Evolutionary conservation across 1,140 invertebrate genomes (phyloP).

Genomic region (Aphaenogaster rudis): DNA sequence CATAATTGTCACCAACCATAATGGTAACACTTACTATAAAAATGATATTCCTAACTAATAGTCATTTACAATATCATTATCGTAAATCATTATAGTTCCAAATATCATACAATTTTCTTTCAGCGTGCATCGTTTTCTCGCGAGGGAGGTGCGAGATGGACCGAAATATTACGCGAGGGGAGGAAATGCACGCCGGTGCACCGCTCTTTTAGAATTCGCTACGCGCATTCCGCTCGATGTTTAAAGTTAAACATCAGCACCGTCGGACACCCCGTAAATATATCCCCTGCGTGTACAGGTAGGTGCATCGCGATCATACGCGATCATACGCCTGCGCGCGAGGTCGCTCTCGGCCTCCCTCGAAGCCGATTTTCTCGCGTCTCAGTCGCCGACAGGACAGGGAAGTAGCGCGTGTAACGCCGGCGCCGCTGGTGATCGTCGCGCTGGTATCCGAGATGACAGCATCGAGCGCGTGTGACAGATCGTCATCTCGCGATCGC

Average conservation of each 20-base stretch:
- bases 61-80: too few relatives aligned
- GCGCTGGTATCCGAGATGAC: conserved; percentile 21
- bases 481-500: background rate
- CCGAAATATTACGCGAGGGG: background rate
- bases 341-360: conserved; percentile 28
- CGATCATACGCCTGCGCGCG: conserved; percentile 66
- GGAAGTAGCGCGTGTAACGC: conserved; percentile 62
- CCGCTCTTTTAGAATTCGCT: background rate
- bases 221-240: too few relatives aligned
- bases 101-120: too few relatives aligned
- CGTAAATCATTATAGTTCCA: too few relatives aligned
- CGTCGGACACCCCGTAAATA: background rate
- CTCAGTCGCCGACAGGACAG: conserved; percentile 72
- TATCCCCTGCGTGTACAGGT: background rate
- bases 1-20: too few relatives aligned
- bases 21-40: too few relatives aligned
- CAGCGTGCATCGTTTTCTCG: background rate
- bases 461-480: background rate
- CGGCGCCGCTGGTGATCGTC: conserved; percentile 18
- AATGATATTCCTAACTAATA: too few relatives aligned
- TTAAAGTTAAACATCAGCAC: background rate
- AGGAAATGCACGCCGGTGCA: background rate
- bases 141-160: background rate
- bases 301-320: background rate
- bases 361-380: conserved; percentile 68